Evolutionary conservation across 2,113 vertebrate species (phyloP), one percentile per base, ranked within the genome.

Genomic region (Laticauda laticaudata): DNA sequence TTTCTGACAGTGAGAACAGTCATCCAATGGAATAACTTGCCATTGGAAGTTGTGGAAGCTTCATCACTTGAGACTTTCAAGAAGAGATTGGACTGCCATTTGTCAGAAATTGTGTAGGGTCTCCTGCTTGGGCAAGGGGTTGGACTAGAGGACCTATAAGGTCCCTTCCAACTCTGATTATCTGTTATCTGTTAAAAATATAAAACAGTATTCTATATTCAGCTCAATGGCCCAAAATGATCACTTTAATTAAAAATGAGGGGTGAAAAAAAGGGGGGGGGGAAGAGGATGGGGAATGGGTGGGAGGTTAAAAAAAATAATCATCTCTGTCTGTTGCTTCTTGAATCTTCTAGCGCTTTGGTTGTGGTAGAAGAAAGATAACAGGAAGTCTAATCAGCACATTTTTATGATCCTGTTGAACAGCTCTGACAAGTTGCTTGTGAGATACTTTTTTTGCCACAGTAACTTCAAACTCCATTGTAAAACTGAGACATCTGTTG

Each of bases 391-490:
- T 94, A 95, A 97, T 93, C 95, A 93, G 95, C 95, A 92, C 93
- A 95, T 96, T 95, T 94, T 96, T 96, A 94, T 94, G 92, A 96
- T 92, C 92, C 90, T 93, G 88, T 93, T 14, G 0, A 92, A 93
- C 92, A 64, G 94, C 94, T 97, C 92, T 95, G 96, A 96, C 95
- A 91, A 93, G 95, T 94, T 96, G 34, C 94, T 94, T 93, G 95
- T 94, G 93, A 89, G 96, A 95, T 93, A 93, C 4, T 5, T 15
- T 29, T 64, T 69, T 45, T n/a, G 93, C 90, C 94, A 86, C 39
- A 93, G 92, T 87, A 92, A 23, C 94, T 95, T 93, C 93, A 20
- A 56, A 0, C 91, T 91, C 92, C 93, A 56, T 94, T n/a, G 0
- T 93, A 59, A 95, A 94, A 69, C 56, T 57, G n/a, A 94, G 18